Evolutionary conservation across 2,113 vertebrate species (phyloP), one percentile per base, ranked within the genome.

Genomic region (Rutilus rutilus): DNA sequence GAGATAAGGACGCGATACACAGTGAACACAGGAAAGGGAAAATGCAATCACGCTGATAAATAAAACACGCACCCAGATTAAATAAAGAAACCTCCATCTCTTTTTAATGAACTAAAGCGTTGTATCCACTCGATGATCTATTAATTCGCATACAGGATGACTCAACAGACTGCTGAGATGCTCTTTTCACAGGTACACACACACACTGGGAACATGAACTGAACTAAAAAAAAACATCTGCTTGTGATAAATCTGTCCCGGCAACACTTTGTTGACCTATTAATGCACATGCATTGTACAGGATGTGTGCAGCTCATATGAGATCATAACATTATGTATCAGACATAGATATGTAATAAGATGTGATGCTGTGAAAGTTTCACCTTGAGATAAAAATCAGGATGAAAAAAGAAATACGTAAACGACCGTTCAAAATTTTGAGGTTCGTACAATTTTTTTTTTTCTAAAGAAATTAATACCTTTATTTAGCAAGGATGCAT

Each of bases 51-150:
- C 4, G 25, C 12, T n/a, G 77, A 78, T 64, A 82, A 69, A 82
- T 82, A 69, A 82, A 65, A 62, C 23, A 80, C 36, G 4, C 23
- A 47, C 2, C n/a, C 57, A 67, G 39, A 81, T 64, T 47, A 11
- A 81, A 81, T 67, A 67, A 65, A 67, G 21, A 79, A 2, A 3
- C 42, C 57, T 62, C 77, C 36, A 30, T 80, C n/a, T 25, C 21
- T 81, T 81, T 60, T 81, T 64, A 64, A 64, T 67, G 59, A 81
- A 69, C 62, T 54, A 45, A 69, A 52, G 62, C 45, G 21, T 54
- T 69, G 42, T 69, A 33, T 80, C 36, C 59, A 11, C 39, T 62
- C 25, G 30, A 79, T 1, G 76, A 21, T 23, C 50, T 78, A 12
- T 42, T 79, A 12, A 60, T 79, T 79, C 5, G 17, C 11, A 33